A percentile compares a stretch with the other conserved stretches of the same genome.
These are phyloP conservation scores for Momotus momota DNA, from an alignment of 2,797 vertebrate species.

Conservation along the genomic window DNA sequence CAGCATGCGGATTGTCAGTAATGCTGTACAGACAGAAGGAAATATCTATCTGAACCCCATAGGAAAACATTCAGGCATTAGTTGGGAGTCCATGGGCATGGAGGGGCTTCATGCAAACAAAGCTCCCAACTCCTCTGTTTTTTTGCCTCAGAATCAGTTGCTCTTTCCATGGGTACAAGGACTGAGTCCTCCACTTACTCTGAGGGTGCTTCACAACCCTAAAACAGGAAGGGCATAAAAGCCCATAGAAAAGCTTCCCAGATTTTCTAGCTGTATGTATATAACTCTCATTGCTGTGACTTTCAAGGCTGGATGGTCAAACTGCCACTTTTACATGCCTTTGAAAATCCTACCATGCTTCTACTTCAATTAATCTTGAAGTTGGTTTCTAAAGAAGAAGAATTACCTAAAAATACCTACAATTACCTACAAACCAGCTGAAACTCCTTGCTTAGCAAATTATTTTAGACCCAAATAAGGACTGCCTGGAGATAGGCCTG, in stretches of 20 bases:
- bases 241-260: background rate
- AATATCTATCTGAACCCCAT: background rate
- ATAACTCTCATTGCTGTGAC: background rate
- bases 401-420: background rate
- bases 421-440: background rate
- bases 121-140: background rate
- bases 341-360: background rate
- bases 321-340: background rate
- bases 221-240: background rate
- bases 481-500: background rate
- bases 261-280: background rate
- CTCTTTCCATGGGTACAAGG: background rate
- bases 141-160: background rate
- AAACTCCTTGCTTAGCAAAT: background rate
- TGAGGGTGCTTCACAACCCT: background rate
- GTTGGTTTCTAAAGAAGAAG: background rate
- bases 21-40: background rate
- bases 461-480: background rate
- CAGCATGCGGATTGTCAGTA: background rate
- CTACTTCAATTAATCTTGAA: background rate
- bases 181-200: background rate
- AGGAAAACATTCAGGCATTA: background rate
- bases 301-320: background rate
- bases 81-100: background rate
- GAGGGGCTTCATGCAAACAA: background rate